phyloP scores from a whole-genome alignment of 2,888 invertebrate species.

The Patella depressa region DNA sequence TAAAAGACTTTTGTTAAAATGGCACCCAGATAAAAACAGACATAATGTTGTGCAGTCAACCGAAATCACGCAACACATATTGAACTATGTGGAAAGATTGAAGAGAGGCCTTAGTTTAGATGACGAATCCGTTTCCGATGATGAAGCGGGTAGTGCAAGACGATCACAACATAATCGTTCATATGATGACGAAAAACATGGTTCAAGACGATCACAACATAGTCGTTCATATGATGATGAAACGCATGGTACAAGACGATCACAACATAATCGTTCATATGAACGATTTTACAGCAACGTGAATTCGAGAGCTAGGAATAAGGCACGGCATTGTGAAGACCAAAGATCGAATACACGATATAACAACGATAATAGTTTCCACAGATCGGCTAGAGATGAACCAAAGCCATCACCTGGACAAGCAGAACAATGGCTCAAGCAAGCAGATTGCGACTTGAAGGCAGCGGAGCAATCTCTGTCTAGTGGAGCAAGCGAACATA shows the following conservation, averaged over 20 bases:
- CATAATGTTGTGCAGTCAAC: slow-evolving; percentile 5
- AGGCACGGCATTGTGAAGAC: not conserved
- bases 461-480: not conserved
- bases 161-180: not conserved
- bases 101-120: not conserved
- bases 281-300: slow-evolving; percentile 4
- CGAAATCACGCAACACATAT: slow-evolving; percentile 9
- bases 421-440: slow-evolving; percentile 21
- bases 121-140: not conserved
- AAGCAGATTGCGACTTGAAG: slow-evolving; percentile 16
- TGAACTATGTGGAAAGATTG: not conserved
- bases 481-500: not conserved
- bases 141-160: not conserved
- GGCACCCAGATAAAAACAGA: slow-evolving; percentile 23
- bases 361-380: not conserved
- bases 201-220: not conserved
- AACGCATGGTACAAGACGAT: not conserved
- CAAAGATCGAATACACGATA: not conserved
- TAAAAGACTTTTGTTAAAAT: slow-evolving; percentile 13
- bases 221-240: too few species aligned
- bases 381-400: not conserved
- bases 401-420: slow-evolving; percentile 20
- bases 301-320: not conserved
- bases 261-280: not conserved
- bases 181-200: not conserved